phyloP scores from a whole-genome alignment of 1,140 invertebrate species.

The Dryas iulia region DNA sequence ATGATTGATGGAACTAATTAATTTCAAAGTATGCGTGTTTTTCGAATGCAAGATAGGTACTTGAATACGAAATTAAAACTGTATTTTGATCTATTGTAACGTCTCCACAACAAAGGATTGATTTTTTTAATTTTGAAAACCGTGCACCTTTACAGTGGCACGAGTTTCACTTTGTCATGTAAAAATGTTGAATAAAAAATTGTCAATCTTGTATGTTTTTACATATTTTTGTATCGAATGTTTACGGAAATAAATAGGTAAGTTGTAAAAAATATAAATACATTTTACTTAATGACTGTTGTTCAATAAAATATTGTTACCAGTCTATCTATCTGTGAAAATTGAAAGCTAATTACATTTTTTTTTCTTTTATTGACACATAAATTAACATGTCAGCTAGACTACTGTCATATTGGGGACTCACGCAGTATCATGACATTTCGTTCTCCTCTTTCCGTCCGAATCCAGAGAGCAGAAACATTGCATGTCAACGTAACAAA shows the following conservation, averaged over 20 bases:
- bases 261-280: not conserved
- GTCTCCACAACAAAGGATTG: constrained; percentile 36
- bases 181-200: not conserved
- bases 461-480: too few relatives aligned
- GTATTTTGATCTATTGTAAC: constrained; percentile 44
- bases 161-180: constrained; percentile 13
- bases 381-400: too few relatives aligned
- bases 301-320: too few relatives aligned
- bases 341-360: too few relatives aligned
- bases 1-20: constrained; percentile 79
- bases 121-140: constrained; percentile 33
- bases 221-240: not conserved
- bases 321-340: too few relatives aligned
- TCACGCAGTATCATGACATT: too few relatives aligned
- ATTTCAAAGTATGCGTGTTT: constrained; percentile 64
- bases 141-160: constrained; percentile 4
- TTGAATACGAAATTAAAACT: constrained; percentile 66
- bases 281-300: not conserved
- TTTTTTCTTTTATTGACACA: too few relatives aligned
- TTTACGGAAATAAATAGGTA: not conserved
- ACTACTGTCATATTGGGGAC: too few relatives aligned
- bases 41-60: constrained; percentile 51
- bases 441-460: too few relatives aligned
- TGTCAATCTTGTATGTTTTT: not conserved
- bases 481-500: too few relatives aligned